phyloP scores from a whole-genome alignment of 2,888 invertebrate genomes.

The Scaptomyza cyrtandrae region DNA sequence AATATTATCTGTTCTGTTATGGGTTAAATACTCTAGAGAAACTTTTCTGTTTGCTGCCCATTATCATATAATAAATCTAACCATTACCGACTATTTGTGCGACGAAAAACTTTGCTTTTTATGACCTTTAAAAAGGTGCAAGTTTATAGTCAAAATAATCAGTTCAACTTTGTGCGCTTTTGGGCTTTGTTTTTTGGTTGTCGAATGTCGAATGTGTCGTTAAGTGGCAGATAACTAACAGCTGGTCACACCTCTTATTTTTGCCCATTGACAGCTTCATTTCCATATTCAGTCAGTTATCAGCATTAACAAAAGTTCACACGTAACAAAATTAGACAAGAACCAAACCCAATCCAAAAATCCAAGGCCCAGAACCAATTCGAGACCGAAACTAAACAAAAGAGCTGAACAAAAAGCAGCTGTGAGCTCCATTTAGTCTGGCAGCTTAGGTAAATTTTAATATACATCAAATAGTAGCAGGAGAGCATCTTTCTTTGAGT shows the following conservation, averaged over 20 bases:
- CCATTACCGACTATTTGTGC: constrained; percentile 1
- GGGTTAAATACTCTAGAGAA: not conserved
- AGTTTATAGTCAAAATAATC: constrained; percentile 35
- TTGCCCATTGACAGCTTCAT: constrained; percentile 63
- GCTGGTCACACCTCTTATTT: constrained; percentile 56
- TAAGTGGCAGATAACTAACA: constrained; percentile 40
- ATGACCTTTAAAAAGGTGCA: constrained; percentile 29
- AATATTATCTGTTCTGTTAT: no score
- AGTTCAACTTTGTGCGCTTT: constrained; percentile 15
- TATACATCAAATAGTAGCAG: constrained; percentile 24
- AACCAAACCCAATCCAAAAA: constrained; percentile 3
- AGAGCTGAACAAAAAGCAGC: constrained; percentile 34
- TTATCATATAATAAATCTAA: constrained; percentile 27
- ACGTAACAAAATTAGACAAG: constrained; percentile 62
- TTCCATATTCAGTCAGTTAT: constrained; percentile 62
- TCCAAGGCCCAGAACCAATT: not conserved
- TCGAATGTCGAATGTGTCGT: constrained; percentile 12
- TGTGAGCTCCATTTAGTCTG: constrained; percentile 51
- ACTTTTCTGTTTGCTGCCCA: constrained; percentile 5
- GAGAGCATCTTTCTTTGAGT: constrained; percentile 20
- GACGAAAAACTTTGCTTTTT: constrained; percentile 24
- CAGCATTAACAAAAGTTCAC: constrained; percentile 56
- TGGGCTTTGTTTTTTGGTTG: constrained; percentile 13
- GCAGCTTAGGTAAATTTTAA: constrained; percentile 59
- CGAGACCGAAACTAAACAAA: constrained; percentile 56